These are phyloP conservation scores for Ophion obscuratus DNA, from an alignment of 2,888 invertebrate species.

Conservation along the genomic window DNA sequence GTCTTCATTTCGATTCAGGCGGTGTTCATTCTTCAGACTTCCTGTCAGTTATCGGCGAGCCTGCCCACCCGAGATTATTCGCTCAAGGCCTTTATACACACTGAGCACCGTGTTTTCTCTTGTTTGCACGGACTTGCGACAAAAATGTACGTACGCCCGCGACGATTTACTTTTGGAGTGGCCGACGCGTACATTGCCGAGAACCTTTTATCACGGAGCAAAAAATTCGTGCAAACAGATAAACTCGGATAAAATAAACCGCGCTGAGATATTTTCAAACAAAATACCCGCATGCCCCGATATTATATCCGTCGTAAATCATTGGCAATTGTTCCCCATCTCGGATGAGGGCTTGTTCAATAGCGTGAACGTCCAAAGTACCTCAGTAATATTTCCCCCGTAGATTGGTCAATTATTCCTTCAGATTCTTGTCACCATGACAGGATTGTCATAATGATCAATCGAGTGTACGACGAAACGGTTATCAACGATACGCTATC, in stretches of 20 bases:
- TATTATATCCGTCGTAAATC: neutral
- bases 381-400: neutral
- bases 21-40: slow-evolving; percentile 10
- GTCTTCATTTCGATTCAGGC: slow-evolving; percentile 12
- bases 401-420: neutral
- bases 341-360: neutral
- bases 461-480: too few relatives aligned
- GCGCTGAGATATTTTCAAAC: neutral
- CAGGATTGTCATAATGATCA: too few relatives aligned
- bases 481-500: neutral
- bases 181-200: neutral
- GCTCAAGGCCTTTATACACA: slow-evolving; percentile 1
- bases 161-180: neutral
- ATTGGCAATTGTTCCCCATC: neutral
- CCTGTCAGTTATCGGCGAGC: slow-evolving; percentile 18
- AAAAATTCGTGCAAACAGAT: neutral
- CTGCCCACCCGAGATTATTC: slow-evolving; percentile 23
- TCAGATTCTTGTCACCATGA: too few relatives aligned
- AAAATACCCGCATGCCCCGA: neutral
- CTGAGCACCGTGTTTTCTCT: slow-evolving; percentile 9
- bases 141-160: neutral
- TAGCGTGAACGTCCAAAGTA: neutral
- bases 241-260: neutral
- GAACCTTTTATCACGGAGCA: neutral
- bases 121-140: neutral